Base-by-base conservation (phyloP, 2,797 vertebrate species). In the Arnoldichthys spilopterus region DNA sequence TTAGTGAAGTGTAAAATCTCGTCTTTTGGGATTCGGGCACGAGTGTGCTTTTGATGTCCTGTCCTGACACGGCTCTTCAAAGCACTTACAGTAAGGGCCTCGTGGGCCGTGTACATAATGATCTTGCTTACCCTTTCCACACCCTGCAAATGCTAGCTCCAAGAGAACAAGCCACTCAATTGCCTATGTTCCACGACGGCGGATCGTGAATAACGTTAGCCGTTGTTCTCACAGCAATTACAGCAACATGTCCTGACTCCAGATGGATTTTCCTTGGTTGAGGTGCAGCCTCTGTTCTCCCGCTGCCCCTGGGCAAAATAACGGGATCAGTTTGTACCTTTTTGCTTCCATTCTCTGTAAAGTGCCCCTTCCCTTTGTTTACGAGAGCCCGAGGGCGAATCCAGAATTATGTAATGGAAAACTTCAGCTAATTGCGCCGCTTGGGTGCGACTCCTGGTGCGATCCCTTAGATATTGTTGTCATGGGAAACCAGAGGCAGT, bases 361-460 rank as follows among this genome's bases (percentile, higher is more conserved):
- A 87, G 51, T 79, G 80, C 76, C 68, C 61, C 74, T 74, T 28
- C 62, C 56, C 85, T 91, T 88, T 90, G 91, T 92, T 90, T 89
- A 88, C 88, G 82, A 86, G 85, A 78, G 77, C 78, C 86, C 83
- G 63, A 87, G 86, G 84, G 84, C 83, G 85, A 86, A 89, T 87
- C 84, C 85, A 84, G 82, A 88, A 89, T 91, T 82, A 90, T 88
- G 89, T 88, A 76, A 91, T 89, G 89, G 90, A 91, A 93, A 93
- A 89, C 86, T 84, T 88, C 47, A 58, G 81, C 85, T 94, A 94
- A 94, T 91, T 94, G 90, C 83, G 86, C 88, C 88, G 9, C 90
- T 87, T 86, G 91, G 91, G 92, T 90, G 88, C 84, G 86, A 86
- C 89, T 92, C 89, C 90, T 91, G 81, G 86, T 88, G 83, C 22